Base-by-base conservation (phyloP, 2,888 invertebrate genomes). In the Auanema freiburgensis region DNA sequence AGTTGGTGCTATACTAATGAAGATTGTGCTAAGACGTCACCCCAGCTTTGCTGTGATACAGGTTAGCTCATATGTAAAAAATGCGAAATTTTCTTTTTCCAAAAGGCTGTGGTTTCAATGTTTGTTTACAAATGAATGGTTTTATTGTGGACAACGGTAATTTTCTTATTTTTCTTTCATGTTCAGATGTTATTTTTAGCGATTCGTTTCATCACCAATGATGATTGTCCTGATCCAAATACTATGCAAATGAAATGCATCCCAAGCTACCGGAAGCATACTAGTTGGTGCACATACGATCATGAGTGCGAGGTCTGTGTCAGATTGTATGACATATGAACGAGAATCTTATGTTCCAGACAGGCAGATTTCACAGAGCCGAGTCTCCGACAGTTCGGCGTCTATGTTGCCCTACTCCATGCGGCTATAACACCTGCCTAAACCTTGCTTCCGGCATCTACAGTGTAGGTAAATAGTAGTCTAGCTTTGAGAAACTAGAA, bases 31-130 rank as follows among this genome's bases (percentile, higher is more conserved):
- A 18, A 16, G 5, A 21, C 46, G 10, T 21, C 46, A 16, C 16
- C 46, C 3, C 46, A 46, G 21, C 16, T 46, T 16, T 46, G 46
- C 10, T 46, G 46, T 46, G 46, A 46, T 46, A 46, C 46, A 46
- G 46, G 46, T 46, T 18, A 33, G 33, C 33, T 33, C 8, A 3
- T 33, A 5, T 5, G 33, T 3, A 8, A 33, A 33, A 5, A 33
- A 33, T 33, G 33, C 8, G 8, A 33, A 3, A 33, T 33, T 33
- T 8, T 8, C 16, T 46, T 46, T 21, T 8, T 46, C 46, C 14
- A 12, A 43, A 11, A 46, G 46, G 46, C 46, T 46, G 46, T 10
- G 46, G 46, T 46, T 46, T 46, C 10, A 46, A 46, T 46, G 21
- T 46, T 21, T 46, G 46, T 8, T 21, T 46, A 16, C 46, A 46